Base-by-base conservation (phyloP, 2,113 vertebrate genomes). In the Centropus unirufus region DNA sequence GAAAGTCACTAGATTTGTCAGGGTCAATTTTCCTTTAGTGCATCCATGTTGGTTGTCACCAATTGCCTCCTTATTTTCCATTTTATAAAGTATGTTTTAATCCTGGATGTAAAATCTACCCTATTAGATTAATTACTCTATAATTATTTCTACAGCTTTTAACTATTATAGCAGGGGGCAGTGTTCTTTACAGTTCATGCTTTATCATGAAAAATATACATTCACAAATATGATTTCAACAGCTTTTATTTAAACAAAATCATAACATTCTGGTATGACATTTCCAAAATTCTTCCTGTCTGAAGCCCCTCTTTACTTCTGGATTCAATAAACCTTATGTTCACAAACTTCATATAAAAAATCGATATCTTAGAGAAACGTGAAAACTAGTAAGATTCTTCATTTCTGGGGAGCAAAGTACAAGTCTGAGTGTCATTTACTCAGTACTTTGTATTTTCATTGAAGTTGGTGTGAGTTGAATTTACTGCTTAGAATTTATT, bases 211-310 rank as follows among this genome's bases (percentile, higher is more conserved):
- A 92, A 92, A 86, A 90, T 55, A 83, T 85, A 62, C 86, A 58
- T 58, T 95, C 70, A 58, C 34, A 92, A 91, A 96, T 87, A 92
- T 19, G 9, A 36, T 78, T 93, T 80, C 92, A 96, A 90, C 85
- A 89, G 11, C 62, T 97, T 97, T 96, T 95, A 89, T 78, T 90
- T 61, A 87, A 81, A 81, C 83, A 76, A 79, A 88, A 8, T 66
- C 30, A 47, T 84, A 82, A 92, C 69, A 85, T 73, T 80, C 83
- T 87, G 34, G 51, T 69, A 81, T 39, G 80, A 57, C 32, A 51
- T 77, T 95, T 84, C 89, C 52, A 93, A 95, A 95, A 46, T 32
- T 76, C 69, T 82, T 62, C 34, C 57, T 51, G 58, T 90, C 69
- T 80, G 83, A 47, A 91, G 95, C 68, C 34, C 68, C 29, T 63